Evolutionary conservation across 2,797 vertebrate genomes (phyloP), one percentile per base, ranked within the genome.

Genomic region (Pseudomugil tenellus): DNA sequence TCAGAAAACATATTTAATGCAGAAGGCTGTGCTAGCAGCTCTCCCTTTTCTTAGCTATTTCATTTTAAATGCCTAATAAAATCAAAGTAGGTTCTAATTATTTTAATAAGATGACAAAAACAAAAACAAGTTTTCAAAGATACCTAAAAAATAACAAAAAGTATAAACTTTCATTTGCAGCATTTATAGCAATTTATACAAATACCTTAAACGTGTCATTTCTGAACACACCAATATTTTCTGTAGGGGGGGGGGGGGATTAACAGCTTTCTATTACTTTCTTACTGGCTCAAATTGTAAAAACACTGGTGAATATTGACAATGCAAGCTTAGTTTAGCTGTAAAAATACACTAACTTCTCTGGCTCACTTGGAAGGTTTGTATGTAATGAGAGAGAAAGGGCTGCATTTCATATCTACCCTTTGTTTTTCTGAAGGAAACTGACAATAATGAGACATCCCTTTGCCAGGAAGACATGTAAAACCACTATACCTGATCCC

Each of bases 401-500:
- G n/a, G 70, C 76, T 54, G 54, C 75, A 72, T 73, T 70, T 67
- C 52, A 48, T 3, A 1, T 60, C 61, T 69, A 32, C 52, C 51
- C 10, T 70, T 52, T 79, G 51, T 79, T 79, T 25, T 48, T 74
- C 49, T 85, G 64, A 90, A 81, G 63, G 70, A 65, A 63, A 61
- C 81, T 92, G 89, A 87, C 88, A 87, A 66, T 25, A 85, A 79
- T 62, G 67, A 76, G 51, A 43, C 68, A 59, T 26, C 54, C 21
- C 68, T 79, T 69, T 87, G 87, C 76, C 86, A 91, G 88, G 76
- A 87, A 82, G 81, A 78, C 78, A 86, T 75, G 59, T 84, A 76
- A 83, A 87, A 76, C 80, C 73, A 79, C 70, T 84, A 84, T 90
- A 93, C 90, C 88, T 92, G 91, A 92, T 90, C 91, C 81, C 62